These are phyloP conservation scores for Exaiptasia diaphana DNA, from an alignment of 64 coral and sea anemone genomes.

Conservation along the genomic window DNA sequence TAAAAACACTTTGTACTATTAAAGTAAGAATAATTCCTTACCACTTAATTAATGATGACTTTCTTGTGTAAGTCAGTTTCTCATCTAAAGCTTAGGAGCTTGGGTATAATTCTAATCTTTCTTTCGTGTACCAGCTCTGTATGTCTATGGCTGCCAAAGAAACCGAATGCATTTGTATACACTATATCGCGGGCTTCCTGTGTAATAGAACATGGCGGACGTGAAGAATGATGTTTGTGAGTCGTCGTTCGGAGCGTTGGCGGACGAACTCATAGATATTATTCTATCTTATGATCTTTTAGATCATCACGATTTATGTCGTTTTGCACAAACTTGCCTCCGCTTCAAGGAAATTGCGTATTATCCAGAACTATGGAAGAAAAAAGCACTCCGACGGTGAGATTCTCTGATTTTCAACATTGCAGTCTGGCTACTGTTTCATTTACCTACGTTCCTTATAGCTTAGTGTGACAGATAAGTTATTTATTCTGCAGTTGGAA, in stretches of 20 bases:
- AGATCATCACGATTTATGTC: slow-evolving; percentile 67
- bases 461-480: neutral
- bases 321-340: slow-evolving; percentile 68
- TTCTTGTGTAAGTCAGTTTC: too few species aligned
- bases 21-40: too few species aligned
- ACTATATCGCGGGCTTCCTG: slow-evolving; percentile 2
- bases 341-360: slow-evolving; percentile 61
- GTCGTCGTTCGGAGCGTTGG: slow-evolving; percentile 34
- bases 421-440: too few species aligned
- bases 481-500: slow-evolving; percentile 44
- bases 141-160: too few species aligned
- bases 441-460: too few species aligned
- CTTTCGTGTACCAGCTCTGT: too few species aligned
- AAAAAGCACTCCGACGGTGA: slow-evolving; percentile 59
- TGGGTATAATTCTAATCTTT: too few species aligned
- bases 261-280: slow-evolving; percentile 81
- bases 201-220: neutral
- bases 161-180: too few species aligned
- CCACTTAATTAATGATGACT: too few species aligned
- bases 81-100: too few species aligned
- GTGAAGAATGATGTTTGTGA: neutral
- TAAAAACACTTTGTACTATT: too few species aligned
- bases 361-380: slow-evolving; percentile 70
- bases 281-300: slow-evolving; percentile 60
- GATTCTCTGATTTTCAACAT: neutral